A percentile compares a stretch with the other conserved stretches of the same genome.
Evolutionary conservation across 2,888 invertebrate species (phyloP).

Genomic region (Thysanoteuthis rhombus): DNA sequence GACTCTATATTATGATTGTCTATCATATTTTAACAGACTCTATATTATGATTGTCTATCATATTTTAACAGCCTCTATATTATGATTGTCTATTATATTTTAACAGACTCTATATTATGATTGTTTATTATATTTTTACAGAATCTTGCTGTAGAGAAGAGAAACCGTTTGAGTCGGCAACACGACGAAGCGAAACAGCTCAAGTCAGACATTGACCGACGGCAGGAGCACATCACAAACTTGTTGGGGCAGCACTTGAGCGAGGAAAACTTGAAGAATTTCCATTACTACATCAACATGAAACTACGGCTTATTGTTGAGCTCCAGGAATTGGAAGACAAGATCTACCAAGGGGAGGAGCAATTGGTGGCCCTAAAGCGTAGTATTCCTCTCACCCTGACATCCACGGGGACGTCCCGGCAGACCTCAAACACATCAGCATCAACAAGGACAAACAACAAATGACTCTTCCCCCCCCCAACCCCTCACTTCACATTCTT

Average conservation of each 20-base stretch:
- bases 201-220: slow-evolving; percentile 83
- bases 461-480: background rate
- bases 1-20: too few relatives aligned
- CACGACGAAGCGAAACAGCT: slow-evolving; percentile 84
- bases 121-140: too few relatives aligned
- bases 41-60: too few relatives aligned
- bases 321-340: slow-evolving; percentile 83
- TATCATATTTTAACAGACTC: too few relatives aligned
- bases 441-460: background rate
- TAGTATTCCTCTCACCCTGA: slow-evolving; percentile 66
- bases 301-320: slow-evolving; percentile 86
- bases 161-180: slow-evolving; percentile 81
- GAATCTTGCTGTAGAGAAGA: slow-evolving; percentile 72
- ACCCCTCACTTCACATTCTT: background rate
- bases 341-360: slow-evolving; percentile 83
- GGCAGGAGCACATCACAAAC: slow-evolving; percentile 76
- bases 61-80: too few relatives aligned
- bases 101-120: too few relatives aligned
- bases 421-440: background rate
- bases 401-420: background rate
- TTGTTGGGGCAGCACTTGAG: slow-evolving; percentile 79
- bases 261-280: slow-evolving; percentile 78
- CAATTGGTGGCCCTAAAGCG: slow-evolving; percentile 79
- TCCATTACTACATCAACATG: slow-evolving; percentile 86
- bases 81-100: too few relatives aligned